A percentile compares a stretch with the other conserved stretches of the same genome.
Evolutionary conservation across 2,888 invertebrate species (phyloP).

Genomic region (Metacarcinus magister): DNA sequence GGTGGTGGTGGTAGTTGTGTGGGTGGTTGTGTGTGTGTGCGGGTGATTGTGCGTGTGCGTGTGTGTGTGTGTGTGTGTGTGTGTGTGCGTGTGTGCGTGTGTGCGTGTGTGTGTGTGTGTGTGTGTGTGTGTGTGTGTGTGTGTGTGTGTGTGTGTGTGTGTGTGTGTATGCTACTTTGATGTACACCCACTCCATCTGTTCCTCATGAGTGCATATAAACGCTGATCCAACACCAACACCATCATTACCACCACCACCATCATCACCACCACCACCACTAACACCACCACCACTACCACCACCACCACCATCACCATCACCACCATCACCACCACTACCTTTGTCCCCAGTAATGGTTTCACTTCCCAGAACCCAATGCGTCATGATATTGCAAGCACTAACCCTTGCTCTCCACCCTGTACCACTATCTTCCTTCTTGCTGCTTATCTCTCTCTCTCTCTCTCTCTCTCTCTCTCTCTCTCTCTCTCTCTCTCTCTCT

Average conservation of each 20-base stretch:
- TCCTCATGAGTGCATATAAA: neutral
- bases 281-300: neutral
- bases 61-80: neutral
- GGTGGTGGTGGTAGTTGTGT: no score
- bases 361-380: neutral
- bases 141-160: no score
- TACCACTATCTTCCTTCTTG: neutral
- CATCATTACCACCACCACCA: no score
- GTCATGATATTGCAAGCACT: slow-evolving; percentile 26
- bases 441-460: neutral
- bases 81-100: neutral
- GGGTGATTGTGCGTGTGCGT: no score
- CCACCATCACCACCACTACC: neutral
- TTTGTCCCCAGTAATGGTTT: neutral
- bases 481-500: slow-evolving; percentile 26
- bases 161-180: neutral
- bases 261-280: neutral
- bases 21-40: no score
- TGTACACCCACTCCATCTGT: neutral
- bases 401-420: neutral
- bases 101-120: slow-evolving; percentile 4
- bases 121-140: neutral
- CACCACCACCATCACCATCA: neutral
- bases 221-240: no score
- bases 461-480: slow-evolving; percentile 26